Evolutionary conservation across 2,888 invertebrate genomes (phyloP).

Genomic region (Ectobius pallidus): DNA sequence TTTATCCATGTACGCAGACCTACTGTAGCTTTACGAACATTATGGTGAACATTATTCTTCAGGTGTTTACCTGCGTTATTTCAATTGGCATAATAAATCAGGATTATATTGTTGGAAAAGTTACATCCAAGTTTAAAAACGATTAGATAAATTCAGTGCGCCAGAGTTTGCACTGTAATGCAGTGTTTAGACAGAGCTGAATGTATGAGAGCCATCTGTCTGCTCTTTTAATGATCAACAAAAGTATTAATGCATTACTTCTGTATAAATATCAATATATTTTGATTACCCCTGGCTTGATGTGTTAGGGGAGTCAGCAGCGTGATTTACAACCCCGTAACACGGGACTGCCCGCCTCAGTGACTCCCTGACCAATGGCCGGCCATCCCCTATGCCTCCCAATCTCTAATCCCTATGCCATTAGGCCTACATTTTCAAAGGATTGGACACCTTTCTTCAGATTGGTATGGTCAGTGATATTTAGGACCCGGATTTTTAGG

Average conservation of each 20-base stretch:
- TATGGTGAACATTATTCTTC: too few species aligned
- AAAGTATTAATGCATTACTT: not conserved
- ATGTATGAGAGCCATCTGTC: too few species aligned
- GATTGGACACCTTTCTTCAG: constrained; percentile 11
- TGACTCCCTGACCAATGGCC: constrained; percentile 19
- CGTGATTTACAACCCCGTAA: constrained; percentile 26
- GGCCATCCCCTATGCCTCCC: not conserved
- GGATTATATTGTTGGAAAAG: too few species aligned
- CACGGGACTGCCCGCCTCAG: constrained; percentile 21
- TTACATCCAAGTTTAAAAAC: too few species aligned
- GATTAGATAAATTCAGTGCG: too few species aligned
- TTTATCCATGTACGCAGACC: too few species aligned
- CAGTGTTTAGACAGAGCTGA: too few species aligned
- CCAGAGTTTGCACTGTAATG: too few species aligned
- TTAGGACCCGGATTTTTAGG: too few species aligned
- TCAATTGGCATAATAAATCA: too few species aligned
- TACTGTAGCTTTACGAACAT: too few species aligned
- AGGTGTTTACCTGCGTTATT: too few species aligned
- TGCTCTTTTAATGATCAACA: not conserved
- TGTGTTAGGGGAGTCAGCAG: constrained; percentile 13
- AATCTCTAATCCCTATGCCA: constrained; percentile 8
- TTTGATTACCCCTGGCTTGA: constrained; percentile 19
- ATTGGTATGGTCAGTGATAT: not conserved
- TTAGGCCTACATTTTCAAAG: constrained; percentile 11
- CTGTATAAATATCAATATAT: not conserved